A percentile compares a stretch with the other conserved stretches of the same genome.
phyloP scores from a whole-genome alignment of 2,888 invertebrate species.

The Stramonita haemastoma region DNA sequence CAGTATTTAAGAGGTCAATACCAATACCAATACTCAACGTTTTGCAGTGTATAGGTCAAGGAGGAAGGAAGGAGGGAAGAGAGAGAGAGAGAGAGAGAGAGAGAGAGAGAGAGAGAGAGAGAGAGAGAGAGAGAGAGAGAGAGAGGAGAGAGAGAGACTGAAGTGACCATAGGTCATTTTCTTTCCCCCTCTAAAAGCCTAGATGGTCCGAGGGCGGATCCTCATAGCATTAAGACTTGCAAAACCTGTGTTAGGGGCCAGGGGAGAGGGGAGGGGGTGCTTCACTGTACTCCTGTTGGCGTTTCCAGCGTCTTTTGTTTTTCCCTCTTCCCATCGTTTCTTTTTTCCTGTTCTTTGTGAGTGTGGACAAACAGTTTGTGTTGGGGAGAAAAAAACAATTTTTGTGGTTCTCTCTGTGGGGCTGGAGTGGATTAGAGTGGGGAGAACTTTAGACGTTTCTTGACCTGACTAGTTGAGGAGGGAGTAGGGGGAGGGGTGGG shows the following conservation, averaged over 20 bases:
- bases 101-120: neutral
- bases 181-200: neutral
- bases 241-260: neutral
- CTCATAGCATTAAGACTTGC: neutral
- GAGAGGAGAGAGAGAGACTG: neutral
- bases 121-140: neutral
- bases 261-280: neutral
- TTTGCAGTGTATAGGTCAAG: neutral
- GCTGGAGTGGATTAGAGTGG: too few species aligned
- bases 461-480: too few species aligned
- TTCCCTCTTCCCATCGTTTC: neutral
- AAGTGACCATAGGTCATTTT: neutral
- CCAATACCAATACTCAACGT: too few species aligned
- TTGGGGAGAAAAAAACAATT: neutral
- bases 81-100: neutral
- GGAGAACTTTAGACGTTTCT: too few species aligned
- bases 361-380: neutral
- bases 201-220: neutral
- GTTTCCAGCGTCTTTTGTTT: neutral
- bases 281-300: too few species aligned
- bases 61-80: neutral
- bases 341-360: neutral
- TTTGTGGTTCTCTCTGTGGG: too few species aligned
- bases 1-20: too few species aligned
- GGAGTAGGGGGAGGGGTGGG: too few species aligned